phyloP scores from a whole-genome alignment of 2,888 invertebrate species.

The Eilema griseolum region DNA sequence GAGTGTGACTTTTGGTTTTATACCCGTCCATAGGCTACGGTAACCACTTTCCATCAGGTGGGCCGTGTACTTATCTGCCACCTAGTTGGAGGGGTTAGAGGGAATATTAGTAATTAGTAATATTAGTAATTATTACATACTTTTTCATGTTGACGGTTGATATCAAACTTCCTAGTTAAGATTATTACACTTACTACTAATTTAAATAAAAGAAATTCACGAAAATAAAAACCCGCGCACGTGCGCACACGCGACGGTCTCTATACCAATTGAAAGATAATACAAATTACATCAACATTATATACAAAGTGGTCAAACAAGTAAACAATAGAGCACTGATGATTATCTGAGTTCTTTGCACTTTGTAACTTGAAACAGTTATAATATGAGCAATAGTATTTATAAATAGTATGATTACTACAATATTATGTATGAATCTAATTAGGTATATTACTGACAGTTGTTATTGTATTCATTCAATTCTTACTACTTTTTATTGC shows the following conservation, averaged over 20 bases:
- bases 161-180: background rate
- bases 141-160: slow-evolving; percentile 21
- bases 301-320: slow-evolving; percentile 26
- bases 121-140: slow-evolving; percentile 27
- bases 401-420: background rate
- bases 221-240: background rate
- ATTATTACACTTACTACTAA: background rate
- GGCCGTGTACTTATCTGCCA: too few relatives aligned
- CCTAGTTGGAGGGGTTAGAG: too few relatives aligned
- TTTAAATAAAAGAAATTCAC: background rate
- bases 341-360: slow-evolving; percentile 7
- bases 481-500: too few relatives aligned
- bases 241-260: background rate
- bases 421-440: background rate
- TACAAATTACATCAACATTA: slow-evolving; percentile 25
- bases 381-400: slow-evolving; percentile 6
- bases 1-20: too few relatives aligned
- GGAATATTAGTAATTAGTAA: too few relatives aligned
- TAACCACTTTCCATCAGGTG: too few relatives aligned
- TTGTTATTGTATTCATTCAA: background rate
- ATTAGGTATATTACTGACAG: too few relatives aligned
- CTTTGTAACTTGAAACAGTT: slow-evolving; percentile 14
- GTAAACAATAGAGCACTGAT: background rate
- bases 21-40: too few relatives aligned
- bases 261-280: slow-evolving; percentile 12